Conservation (phyloP, 2,797 vertebrate genomes). For the Melanotaenia trifasciata region DNA sequence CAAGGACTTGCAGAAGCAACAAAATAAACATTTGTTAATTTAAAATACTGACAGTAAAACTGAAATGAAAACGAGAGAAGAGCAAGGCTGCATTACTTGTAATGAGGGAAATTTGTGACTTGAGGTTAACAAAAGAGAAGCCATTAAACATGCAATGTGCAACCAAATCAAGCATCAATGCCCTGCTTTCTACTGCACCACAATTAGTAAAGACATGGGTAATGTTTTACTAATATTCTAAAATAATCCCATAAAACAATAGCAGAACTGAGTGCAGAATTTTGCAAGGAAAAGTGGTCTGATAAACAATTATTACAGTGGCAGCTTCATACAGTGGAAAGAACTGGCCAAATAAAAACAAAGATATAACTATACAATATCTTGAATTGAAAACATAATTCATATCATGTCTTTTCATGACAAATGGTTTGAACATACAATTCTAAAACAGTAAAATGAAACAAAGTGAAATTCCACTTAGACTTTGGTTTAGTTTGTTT, state of each 20-base stretch:
- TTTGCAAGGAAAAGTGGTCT: slow-evolving; percentile 61
- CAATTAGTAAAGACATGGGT: slow-evolving; percentile 39
- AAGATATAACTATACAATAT: slow-evolving; percentile 24
- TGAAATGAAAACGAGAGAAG: slow-evolving; percentile 63
- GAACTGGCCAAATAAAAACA: slow-evolving; percentile 58
- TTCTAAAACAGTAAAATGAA: slow-evolving; percentile 24
- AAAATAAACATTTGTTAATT: slow-evolving; percentile 91
- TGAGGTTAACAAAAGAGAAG: slow-evolving; percentile 52
- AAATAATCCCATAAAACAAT: slow-evolving; percentile 49
- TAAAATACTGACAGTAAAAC: slow-evolving; percentile 88
- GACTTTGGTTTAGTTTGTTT: slow-evolving; percentile 73
- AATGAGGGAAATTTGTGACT: slow-evolving; percentile 61
- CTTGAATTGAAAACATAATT: slow-evolving; percentile 36
- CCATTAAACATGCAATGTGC: slow-evolving; percentile 70
- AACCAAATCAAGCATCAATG: slow-evolving; percentile 55
- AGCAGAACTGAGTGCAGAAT: slow-evolving; percentile 19
- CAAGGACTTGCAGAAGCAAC: slow-evolving; percentile 90
- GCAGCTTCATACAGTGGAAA: slow-evolving; percentile 54
- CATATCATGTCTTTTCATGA: slow-evolving; percentile 35
- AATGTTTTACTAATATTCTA: slow-evolving; percentile 41
- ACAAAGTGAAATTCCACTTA: slow-evolving; percentile 52
- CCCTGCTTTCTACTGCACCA: slow-evolving; percentile 55
- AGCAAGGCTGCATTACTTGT: slow-evolving; percentile 61
- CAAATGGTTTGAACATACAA: slow-evolving; percentile 26
- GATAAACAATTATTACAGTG: slow-evolving; percentile 47